These are phyloP conservation scores for Pandemis cinnamomeana DNA, from an alignment of 2,888 invertebrate genomes.

Conservation along the genomic window DNA sequence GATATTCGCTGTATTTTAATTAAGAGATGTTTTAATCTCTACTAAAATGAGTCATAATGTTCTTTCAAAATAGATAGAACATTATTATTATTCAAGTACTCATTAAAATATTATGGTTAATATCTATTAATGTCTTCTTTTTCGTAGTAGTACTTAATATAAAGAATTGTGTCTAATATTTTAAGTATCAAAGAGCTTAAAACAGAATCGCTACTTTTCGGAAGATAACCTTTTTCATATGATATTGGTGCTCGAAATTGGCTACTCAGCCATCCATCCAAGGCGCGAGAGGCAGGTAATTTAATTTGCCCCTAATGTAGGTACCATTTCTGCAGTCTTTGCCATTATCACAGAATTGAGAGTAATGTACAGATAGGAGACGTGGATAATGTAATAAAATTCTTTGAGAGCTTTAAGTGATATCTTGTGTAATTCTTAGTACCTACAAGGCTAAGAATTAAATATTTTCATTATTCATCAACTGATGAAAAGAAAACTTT, in stretches of 20 bases:
- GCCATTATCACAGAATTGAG: slow-evolving; percentile 36
- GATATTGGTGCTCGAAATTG: slow-evolving; percentile 33
- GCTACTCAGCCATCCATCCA: slow-evolving; percentile 34
- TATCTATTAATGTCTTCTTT: not conserved
- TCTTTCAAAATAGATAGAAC: too few species aligned
- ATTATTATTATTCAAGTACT: too few species aligned
- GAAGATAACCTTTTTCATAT: slow-evolving; percentile 34
- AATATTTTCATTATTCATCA: slow-evolving; percentile 10
- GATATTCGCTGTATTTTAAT: not conserved
- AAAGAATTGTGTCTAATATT: slow-evolving; percentile 3
- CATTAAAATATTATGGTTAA: too few species aligned
- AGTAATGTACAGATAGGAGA: slow-evolving; percentile 33
- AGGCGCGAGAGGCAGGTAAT: slow-evolving; percentile 36
- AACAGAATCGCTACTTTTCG: slow-evolving; percentile 19
- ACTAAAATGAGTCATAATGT: too few species aligned
- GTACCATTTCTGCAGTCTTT: slow-evolving; percentile 36
- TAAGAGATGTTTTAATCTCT: not conserved
- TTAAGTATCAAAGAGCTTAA: slow-evolving; percentile 19
- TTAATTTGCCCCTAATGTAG: slow-evolving; percentile 37
- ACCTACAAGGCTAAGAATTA: slow-evolving; percentile 4
- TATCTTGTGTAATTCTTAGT: slow-evolving; percentile 24
- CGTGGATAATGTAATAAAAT: slow-evolving; percentile 32
- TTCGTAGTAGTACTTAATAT: not conserved
- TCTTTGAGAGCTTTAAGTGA: slow-evolving; percentile 16
- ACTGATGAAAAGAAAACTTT: slow-evolving; percentile 21